These are phyloP conservation scores for Poeciliopsis prolifica DNA, from an alignment of 2,113 vertebrate species.

Conservation along the genomic window DNA sequence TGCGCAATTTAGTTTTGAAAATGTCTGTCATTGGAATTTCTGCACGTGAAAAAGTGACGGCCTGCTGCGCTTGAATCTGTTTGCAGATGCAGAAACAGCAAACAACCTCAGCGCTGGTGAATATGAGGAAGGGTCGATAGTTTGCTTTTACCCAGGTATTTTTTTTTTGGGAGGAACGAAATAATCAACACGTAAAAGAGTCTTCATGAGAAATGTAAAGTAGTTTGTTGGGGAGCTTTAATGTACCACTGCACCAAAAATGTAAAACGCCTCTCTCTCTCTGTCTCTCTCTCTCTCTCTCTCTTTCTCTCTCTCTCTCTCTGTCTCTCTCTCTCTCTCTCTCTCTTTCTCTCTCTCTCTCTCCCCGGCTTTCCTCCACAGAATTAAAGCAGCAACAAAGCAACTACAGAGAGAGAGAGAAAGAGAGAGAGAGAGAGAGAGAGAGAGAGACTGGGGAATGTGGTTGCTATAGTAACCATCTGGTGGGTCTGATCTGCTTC, in stretches of 20 bases:
- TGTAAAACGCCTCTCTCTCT: conserved; percentile 54
- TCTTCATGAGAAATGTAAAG: background rate
- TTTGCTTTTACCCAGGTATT: conserved; percentile 11
- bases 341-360: too few relatives aligned
- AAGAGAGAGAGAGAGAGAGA: conserved; percentile 9
- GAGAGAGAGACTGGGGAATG: conserved; percentile 66
- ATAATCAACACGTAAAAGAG: background rate
- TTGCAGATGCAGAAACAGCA: conserved; percentile 19
- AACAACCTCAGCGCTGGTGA: background rate
- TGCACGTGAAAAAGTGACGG: conserved; percentile 32
- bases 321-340: conserved; percentile 1
- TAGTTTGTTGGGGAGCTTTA: conserved; percentile 46
- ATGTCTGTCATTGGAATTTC: conserved; percentile 22
- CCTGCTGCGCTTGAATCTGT: conserved; percentile 40
- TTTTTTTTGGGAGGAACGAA: background rate
- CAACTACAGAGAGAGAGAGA: conserved; percentile 52
- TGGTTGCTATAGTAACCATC: conserved; percentile 79
- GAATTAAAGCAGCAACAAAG: conserved; percentile 73
- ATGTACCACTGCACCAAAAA: conserved; percentile 73
- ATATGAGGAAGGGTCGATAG: conserved; percentile 2
- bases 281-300: conserved; percentile 34
- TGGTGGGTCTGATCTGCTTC: conserved; percentile 75
- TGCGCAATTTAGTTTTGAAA: conserved; percentile 13
- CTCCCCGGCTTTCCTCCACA: conserved; percentile 63
- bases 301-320: conserved; percentile 39